phyloP scores from a whole-genome alignment of 2,888 invertebrate genomes.

The Parthenolecanium corni region DNA sequence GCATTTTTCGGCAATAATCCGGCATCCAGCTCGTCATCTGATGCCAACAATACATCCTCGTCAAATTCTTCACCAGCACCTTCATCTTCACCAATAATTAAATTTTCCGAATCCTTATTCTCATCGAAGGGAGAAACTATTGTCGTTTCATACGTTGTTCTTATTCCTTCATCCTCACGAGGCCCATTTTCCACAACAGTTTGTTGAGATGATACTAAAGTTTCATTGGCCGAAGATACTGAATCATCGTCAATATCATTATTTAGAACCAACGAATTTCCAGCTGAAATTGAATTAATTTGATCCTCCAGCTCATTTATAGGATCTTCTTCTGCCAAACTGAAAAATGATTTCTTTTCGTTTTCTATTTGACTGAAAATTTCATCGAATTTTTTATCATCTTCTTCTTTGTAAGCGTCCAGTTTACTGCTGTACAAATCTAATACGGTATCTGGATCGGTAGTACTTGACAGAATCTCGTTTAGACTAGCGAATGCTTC shows the following conservation, averaged over 20 bases:
- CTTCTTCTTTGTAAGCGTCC: slow-evolving; percentile 3
- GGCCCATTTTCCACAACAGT: neutral
- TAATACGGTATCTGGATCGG: neutral
- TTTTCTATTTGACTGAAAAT: neutral
- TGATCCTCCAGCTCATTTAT: neutral
- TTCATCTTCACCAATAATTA: slow-evolving; percentile 18
- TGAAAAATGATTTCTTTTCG: neutral
- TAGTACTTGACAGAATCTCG: neutral
- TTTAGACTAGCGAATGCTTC: slow-evolving; percentile 13
- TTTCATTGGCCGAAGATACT: neutral
- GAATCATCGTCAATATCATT: too few relatives aligned
- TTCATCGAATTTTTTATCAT: slow-evolving; percentile 9
- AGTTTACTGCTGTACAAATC: slow-evolving; percentile 5
- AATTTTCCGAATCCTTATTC: slow-evolving; percentile 15
- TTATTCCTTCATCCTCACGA: too few relatives aligned
- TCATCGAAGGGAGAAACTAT: neutral
- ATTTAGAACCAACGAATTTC: neutral
- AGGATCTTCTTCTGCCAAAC: neutral
- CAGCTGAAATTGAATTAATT: neutral
- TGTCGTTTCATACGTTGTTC: too few relatives aligned
- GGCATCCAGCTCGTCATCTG: slow-evolving; percentile 11
- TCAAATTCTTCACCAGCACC: neutral
- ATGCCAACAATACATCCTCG: slow-evolving; percentile 13
- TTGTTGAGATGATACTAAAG: neutral
- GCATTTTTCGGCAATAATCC: neutral